Percentiles rank a stretch among this genome's conserved stretches.
These are phyloP conservation scores for Oenanthe melanoleuca DNA, from an alignment of 2,113 vertebrate genomes.

Conservation along the genomic window DNA sequence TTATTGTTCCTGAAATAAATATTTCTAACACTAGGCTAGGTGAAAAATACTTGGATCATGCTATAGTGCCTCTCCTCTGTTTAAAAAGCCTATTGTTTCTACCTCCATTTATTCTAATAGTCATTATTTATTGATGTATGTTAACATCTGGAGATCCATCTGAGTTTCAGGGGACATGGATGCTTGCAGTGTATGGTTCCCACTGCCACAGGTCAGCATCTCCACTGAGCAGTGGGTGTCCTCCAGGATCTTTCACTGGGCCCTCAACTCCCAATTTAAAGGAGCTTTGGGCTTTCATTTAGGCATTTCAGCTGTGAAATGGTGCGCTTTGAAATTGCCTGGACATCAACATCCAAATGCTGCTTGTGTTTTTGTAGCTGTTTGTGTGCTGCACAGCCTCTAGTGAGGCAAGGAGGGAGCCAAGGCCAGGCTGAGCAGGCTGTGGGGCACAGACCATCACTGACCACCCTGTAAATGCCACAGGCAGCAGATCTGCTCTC, in stretches of 20 bases:
- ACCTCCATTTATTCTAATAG: not conserved
- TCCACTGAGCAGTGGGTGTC: not conserved
- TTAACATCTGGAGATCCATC: not conserved
- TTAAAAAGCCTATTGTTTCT: not conserved
- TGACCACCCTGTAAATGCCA: not conserved
- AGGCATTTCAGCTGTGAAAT: not conserved
- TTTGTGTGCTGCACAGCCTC: not conserved
- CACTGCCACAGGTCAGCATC: not conserved
- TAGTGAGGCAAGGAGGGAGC: not conserved
- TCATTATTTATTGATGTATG: not conserved
- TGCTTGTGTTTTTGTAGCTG: not conserved
- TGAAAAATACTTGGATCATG: not conserved
- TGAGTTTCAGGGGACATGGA: not conserved
- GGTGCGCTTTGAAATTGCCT: not conserved
- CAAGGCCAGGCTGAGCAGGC: not conserved
- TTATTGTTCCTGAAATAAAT: conserved; percentile 6
- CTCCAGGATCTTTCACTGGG: not conserved
- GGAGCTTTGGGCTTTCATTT: not conserved
- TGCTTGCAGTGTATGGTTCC: not conserved
- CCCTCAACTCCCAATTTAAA: not conserved
- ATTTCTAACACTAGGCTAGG: not conserved
- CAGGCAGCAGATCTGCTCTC: not conserved
- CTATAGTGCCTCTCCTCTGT: not conserved
- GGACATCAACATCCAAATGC: not conserved
- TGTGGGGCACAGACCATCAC: fast-evolving